Evolutionary conservation across 2,113 vertebrate genomes (phyloP), one percentile per base, ranked within the genome.

Genomic region (Gorsachius goisagi): DNA sequence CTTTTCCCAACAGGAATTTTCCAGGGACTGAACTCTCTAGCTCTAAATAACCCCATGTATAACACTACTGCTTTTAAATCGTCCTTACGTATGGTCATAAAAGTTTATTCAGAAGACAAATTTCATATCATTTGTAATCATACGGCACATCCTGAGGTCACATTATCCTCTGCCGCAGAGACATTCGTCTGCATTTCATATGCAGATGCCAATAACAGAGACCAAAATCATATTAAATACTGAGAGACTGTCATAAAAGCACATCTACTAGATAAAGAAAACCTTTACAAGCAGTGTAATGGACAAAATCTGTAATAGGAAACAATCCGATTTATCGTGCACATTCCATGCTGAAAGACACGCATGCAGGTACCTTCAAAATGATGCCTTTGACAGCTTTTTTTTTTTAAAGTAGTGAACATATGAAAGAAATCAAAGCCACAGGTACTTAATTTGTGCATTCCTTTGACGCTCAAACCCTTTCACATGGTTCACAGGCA

Each of bases 61-160:
- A 76, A 52, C 39, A 22, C 0, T 5, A 21, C 72, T 69, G 55
- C 75, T 79, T 95, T 86, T 66, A 62, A 90, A 86, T 55, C 3
- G 4, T 32, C 76, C 55, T 69, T 44, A 30, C 72, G 32, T 27
- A 26, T 4, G 7, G 50, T 24, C 63, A 77, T 26, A 47, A 80
- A 90, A 83, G 89, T 92, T 96, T 79, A 76, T 90, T 84, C 86
- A 26, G 47, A 41, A 94, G 94, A 76, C 92, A 96, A 90, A 95
- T 93, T 73, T 39, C 15, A 0, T 81, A 80, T 67, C 32, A 56
- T 92, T 58, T 74, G 83, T 81, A 89, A 95, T 86, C 83, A n/a
- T 15, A 64, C 6, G 2, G 88, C 78, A 55, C 82, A 88, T 88
- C 72, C 80, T 7, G 64, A 93, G 89, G 95, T 93, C 88, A 69